phyloP scores from a whole-genome alignment of 2,888 invertebrate genomes.

The Caenorhabditis sinica region DNA sequence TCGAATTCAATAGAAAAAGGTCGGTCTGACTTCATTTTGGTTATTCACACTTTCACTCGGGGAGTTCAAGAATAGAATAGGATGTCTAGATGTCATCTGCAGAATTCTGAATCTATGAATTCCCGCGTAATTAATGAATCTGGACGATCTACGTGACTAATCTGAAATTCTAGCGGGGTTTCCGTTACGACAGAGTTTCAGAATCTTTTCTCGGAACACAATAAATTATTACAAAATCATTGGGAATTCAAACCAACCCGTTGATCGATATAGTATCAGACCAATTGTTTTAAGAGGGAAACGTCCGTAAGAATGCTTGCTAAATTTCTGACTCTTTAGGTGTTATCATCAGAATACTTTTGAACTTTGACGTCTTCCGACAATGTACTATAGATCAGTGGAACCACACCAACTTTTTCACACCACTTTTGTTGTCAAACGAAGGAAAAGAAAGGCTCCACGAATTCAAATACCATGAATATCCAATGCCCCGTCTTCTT shows the following conservation, averaged over 20 bases:
- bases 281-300: no score
- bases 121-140: not conserved
- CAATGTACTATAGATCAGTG: conserved; percentile 33
- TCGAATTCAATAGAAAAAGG: conserved; percentile 6
- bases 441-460: conserved; percentile 12
- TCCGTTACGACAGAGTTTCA: not conserved
- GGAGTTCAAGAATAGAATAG: conserved; percentile 4
- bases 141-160: not conserved
- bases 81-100: conserved; percentile 33
- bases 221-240: no score
- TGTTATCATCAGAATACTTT: not conserved
- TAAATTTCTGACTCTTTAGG: not conserved
- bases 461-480: conserved; percentile 48
- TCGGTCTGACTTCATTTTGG: conserved; percentile 7
- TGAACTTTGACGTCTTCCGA: conserved; percentile 2
- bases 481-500: conserved; percentile 23
- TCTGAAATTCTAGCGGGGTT: not conserved
- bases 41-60: not conserved
- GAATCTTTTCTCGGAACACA: not conserved
- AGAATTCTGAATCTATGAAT: not conserved
- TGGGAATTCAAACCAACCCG: no score
- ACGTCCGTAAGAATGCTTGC: no score
- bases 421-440: conserved; percentile 19
- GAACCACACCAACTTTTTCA: conserved; percentile 1
- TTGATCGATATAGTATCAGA: no score